A percentile compares a stretch with the other conserved stretches of the same genome.
Evolutionary conservation across 64 coral and sea anemone genomes (phyloP).

Genomic region (Cladopsammia gracilis): DNA sequence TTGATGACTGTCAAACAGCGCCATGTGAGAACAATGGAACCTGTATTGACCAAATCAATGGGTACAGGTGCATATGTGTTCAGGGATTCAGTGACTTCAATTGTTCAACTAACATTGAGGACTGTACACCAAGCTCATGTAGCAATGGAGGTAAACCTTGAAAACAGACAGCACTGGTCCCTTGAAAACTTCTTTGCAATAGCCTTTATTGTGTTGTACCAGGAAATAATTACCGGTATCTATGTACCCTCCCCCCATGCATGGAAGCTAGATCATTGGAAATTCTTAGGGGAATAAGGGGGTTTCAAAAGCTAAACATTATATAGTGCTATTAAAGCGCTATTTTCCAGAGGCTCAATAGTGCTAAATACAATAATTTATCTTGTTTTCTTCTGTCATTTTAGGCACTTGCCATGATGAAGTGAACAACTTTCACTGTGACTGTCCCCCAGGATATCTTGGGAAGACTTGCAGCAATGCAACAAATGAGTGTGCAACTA

Average conservation of each 20-base stretch:
- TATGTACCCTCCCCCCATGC: too few species aligned
- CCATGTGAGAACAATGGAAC: constrained; percentile 92
- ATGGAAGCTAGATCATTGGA: too few species aligned
- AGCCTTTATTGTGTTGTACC: too few species aligned
- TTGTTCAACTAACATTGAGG: constrained; percentile 85
- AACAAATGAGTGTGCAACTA: constrained; percentile 78
- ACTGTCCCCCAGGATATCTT: constrained; percentile 62
- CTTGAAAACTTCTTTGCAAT: too few species aligned
- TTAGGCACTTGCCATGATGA: constrained; percentile 80
- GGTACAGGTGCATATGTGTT: constrained; percentile 82
- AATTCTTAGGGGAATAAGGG: too few species aligned
- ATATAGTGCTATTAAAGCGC: too few species aligned
- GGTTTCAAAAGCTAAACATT: too few species aligned
- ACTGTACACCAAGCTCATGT: constrained; percentile 71
- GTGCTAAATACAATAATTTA: not conserved
- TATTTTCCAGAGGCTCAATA: too few species aligned
- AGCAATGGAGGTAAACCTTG: constrained; percentile 78
- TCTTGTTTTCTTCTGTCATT: not conserved
- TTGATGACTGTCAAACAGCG: constrained; percentile 76
- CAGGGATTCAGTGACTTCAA: constrained; percentile 79
- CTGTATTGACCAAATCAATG: constrained; percentile 78
- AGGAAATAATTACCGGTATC: too few species aligned
- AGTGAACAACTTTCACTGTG: constrained; percentile 82
- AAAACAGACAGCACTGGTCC: not conserved
- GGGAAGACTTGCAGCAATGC: constrained; percentile 84